phyloP scores from a whole-genome alignment of 1,140 invertebrate species.

The Atta cephalotes region DNA sequence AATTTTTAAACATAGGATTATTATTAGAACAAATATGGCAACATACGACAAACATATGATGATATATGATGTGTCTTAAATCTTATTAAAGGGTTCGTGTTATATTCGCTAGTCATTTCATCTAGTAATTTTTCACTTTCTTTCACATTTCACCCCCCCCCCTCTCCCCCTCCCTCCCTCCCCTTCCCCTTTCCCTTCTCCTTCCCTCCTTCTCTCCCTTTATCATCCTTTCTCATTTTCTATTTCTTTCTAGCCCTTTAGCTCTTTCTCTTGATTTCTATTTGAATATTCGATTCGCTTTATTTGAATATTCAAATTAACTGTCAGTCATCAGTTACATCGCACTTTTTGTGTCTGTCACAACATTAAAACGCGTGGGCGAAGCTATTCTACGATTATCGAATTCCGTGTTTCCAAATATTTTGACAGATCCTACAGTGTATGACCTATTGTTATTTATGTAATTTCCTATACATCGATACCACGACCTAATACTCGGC shows the following conservation, averaged over 20 bases:
- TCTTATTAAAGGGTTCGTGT: conserved; percentile 13
- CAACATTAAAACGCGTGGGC: background rate
- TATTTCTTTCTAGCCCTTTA: background rate
- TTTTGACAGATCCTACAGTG: conserved; percentile 12
- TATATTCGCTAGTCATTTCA: background rate
- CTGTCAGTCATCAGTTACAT: conserved; percentile 29
- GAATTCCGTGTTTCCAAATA: conserved; percentile 13
- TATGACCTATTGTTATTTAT: conserved; percentile 27
- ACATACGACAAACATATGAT: background rate
- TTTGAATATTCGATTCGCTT: conserved; percentile 16
- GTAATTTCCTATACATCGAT: background rate
- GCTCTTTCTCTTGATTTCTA: background rate
- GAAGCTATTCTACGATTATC: conserved; percentile 5
- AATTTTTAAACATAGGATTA: background rate
- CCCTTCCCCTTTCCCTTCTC: no score
- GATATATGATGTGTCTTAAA: background rate
- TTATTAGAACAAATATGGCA: conserved; percentile 5
- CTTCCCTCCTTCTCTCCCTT: no score
- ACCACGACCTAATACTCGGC: background rate
- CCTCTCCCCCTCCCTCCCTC: background rate
- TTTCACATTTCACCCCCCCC: background rate
- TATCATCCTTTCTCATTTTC: no score
- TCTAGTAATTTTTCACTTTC: conserved; percentile 10
- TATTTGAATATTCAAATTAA: conserved; percentile 49
- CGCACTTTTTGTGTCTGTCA: conserved; percentile 8